Base-by-base conservation (phyloP, 2,888 invertebrate genomes). In the Drosophila cognata region DNA sequence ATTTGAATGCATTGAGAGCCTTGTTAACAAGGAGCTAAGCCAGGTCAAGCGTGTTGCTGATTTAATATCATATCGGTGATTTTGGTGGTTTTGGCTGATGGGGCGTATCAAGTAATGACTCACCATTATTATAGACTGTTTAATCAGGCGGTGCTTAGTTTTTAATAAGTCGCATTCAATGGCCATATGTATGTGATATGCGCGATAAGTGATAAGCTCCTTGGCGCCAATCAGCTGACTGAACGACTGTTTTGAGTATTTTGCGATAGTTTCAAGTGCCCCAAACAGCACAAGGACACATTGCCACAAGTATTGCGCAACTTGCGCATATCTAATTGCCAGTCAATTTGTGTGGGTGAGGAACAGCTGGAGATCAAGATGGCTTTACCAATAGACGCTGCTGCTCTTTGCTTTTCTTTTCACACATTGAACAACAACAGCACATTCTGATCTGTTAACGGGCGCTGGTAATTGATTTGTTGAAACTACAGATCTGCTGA, bases 141-240 rank as follows among this genome's bases (percentile, higher is more conserved):
- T 77, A 69, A 73, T 77, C 78, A 60, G 21, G 28, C 21, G 62
- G 56, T 51, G 21, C 21, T 60, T 51, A 29, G 66, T 61, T 61
- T 61, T 64, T 64, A 71, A 76, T 76, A 68, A 76, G 62, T 60
- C 52, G 13, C 46, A 59, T 61, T 58, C 48, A 73, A 66, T 56
- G 29, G 31, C 31, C 65, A 43, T 69, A 66, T 64, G 50, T 64
- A 66, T 64, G 50, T 64, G 67, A 80, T 74, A 68, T 67, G 69
- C 62, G 66, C 61, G 50, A 73, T 71, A 75, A 77, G 60, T 74
- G 83, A 83, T 81, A 79, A 83, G 78, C 83, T 69, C 58, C 29
- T 61, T 73, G 83, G 86, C 83, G 79, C 83, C 83, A 66, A 56
- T 8, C 4, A 31, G 35, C 35, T 35, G 25, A 53, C 25, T 35